Conservation (phyloP, 2,797 vertebrate genomes). For the Neosilurus mollespiculum region DNA sequence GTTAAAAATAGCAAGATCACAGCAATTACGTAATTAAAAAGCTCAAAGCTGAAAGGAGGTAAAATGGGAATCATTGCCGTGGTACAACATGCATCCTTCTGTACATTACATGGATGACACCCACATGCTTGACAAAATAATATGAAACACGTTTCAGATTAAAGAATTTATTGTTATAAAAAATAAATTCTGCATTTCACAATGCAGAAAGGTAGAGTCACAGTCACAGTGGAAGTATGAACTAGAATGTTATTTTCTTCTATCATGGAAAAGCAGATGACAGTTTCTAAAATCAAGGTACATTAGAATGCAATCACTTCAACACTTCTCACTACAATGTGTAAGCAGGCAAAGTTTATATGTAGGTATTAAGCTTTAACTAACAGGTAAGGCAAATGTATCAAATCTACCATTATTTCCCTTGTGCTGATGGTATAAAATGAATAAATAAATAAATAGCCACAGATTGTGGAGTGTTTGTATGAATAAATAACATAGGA, state of each 20-base stretch:
- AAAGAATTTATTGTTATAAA: constrained; percentile 56
- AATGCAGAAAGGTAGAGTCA: constrained; percentile 33
- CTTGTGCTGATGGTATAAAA: constrained; percentile 72
- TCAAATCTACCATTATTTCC: constrained; percentile 45
- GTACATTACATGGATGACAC: background rate
- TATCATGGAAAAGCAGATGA: constrained; percentile 42
- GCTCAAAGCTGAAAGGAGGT: too few species aligned
- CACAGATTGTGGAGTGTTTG: constrained; percentile 85
- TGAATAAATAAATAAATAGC: constrained; percentile 90
- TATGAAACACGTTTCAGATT: constrained; percentile 20
- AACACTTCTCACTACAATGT: constrained; percentile 29
- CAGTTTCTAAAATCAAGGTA: constrained; percentile 39
- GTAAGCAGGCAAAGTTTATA: constrained; percentile 74
- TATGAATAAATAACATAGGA: constrained; percentile 90
- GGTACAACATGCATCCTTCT: too few species aligned
- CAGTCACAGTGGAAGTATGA: constrained; percentile 45
- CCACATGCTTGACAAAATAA: constrained; percentile 3
- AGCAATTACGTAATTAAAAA: too few species aligned
- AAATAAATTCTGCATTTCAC: constrained; percentile 48
- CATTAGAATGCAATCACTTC: constrained; percentile 38
- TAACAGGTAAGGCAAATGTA: constrained; percentile 40
- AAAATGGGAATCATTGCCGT: background rate
- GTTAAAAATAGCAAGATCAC: too few species aligned
- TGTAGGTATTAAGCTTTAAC: constrained; percentile 57
- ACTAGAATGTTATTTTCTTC: constrained; percentile 48